A percentile compares a stretch with the other conserved stretches of the same genome.
phyloP scores from a whole-genome alignment of 2,888 invertebrate genomes.

The Chirona hameri region DNA sequence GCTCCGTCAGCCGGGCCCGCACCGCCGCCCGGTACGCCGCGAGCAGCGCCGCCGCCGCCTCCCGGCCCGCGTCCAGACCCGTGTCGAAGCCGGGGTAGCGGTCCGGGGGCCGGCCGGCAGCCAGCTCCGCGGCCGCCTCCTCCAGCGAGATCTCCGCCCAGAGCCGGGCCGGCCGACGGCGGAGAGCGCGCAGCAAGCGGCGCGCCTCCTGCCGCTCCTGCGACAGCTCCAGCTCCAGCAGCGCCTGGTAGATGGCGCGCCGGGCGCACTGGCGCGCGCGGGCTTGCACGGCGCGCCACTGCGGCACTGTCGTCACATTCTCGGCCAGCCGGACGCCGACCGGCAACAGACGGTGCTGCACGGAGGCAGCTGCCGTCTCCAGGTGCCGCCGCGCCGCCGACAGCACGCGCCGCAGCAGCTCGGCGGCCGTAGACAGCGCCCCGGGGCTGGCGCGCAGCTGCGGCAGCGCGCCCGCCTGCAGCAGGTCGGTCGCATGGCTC shows the following conservation, averaged over 20 bases:
- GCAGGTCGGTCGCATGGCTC: not conserved
- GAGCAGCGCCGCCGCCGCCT: not conserved
- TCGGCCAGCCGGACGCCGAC: not conserved
- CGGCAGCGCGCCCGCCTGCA: not conserved
- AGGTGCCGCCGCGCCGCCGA: not conserved
- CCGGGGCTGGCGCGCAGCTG: not conserved
- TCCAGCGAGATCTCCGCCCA: not conserved
- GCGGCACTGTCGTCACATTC: not conserved
- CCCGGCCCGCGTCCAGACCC: not conserved
- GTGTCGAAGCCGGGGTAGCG: not conserved
- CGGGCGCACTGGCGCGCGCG: not conserved
- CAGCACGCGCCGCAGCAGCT: not conserved
- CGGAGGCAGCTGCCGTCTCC: not conserved
- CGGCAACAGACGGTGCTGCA: slow-evolving; percentile 1
- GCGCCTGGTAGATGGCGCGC: not conserved
- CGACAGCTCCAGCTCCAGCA: not conserved
- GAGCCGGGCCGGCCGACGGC: not conserved
- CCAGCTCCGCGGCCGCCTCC: not conserved
- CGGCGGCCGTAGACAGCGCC: not conserved
- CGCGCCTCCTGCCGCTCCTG: not conserved
- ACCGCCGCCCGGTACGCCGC: not conserved
- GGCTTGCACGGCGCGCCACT: not conserved
- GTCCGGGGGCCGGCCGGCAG: not conserved
- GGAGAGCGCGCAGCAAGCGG: not conserved
- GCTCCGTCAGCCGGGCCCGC: not conserved